Conservation (phyloP, 2,113 vertebrate genomes). For the Cepphus grylle region DNA sequence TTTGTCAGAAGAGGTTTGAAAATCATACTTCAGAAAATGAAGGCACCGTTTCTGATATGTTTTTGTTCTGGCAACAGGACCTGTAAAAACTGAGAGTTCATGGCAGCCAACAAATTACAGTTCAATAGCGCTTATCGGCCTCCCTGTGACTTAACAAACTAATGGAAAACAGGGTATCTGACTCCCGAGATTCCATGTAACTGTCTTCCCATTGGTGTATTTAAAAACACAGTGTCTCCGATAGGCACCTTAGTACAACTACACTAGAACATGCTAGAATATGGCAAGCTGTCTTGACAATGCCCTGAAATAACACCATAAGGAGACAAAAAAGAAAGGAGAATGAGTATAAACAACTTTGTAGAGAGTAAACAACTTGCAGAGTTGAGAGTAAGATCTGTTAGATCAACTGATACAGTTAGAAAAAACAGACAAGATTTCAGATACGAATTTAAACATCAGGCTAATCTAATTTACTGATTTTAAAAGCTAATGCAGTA, state of each 20-base stretch:
- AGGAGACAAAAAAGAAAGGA: background rate
- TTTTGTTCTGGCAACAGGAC: background rate
- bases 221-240: background rate
- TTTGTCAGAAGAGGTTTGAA: background rate
- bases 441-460: background rate
- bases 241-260: background rate
- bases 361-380: background rate
- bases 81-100: background rate
- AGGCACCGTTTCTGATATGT: rapidly evolving
- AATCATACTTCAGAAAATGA: background rate
- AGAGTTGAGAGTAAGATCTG: background rate
- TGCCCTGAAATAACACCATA: background rate
- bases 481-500: background rate
- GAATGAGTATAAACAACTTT: background rate
- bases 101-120: background rate
- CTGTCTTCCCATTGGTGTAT: background rate
- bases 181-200: background rate
- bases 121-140: background rate
- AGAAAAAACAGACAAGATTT: background rate
- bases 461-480: background rate
- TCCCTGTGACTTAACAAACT: background rate
- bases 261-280: background rate
- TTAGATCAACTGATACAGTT: background rate
- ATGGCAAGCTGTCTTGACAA: background rate
- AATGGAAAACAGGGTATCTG: background rate